Evolutionary conservation across 2,888 invertebrate species (phyloP), one percentile per base, ranked within the genome.

Genomic region (Acanthosoma haemorrhoidale): DNA sequence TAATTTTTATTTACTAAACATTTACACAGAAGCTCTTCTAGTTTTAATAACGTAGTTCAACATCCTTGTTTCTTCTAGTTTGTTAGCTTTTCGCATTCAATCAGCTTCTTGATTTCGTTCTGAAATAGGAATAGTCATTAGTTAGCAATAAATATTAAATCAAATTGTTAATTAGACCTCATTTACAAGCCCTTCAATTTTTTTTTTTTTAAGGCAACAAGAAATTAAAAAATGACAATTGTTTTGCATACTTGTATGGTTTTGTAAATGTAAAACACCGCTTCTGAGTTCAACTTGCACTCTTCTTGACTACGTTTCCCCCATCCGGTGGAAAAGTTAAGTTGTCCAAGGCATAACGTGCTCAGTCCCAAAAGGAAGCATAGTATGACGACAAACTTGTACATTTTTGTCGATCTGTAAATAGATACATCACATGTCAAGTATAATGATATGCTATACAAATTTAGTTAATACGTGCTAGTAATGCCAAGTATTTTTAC

Each of bases 291-390:
- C 9, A 83, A 80, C 74, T 82, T 83, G 77, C 86, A 86, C 58
- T 77, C 77, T 58, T 75, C 75, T 16, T 73, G 75, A 2, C 75
- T 60, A 15, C 71, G 78, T 13, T 84, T 79, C 2, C 84, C 85
- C 85, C 85, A 85, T 67, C 81, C 82, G 0, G 85, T 84, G 0
- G 84, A 84, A 76, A 85, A 85, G 4, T 85, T 85, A 38, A 85
- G 77, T 76, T 85, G 85, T 0, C 81, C 84, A 1, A 81, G 78
- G 74, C 75, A 78, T 78, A 83, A 81, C 57, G 82, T 81, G 75
- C 79, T 78, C 70, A 82, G 77, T n/a, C 63, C 64, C 16, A 72
- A 18, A 15, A 71, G 66, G 60, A 61, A 70, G 15, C 71, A 18
- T 25, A 71, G n/a, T 11, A 67, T 66, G 6, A 70, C 29, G 41